Base-by-base conservation (phyloP, 1,140 invertebrate genomes). In the Oncopodura yosiiana region DNA sequence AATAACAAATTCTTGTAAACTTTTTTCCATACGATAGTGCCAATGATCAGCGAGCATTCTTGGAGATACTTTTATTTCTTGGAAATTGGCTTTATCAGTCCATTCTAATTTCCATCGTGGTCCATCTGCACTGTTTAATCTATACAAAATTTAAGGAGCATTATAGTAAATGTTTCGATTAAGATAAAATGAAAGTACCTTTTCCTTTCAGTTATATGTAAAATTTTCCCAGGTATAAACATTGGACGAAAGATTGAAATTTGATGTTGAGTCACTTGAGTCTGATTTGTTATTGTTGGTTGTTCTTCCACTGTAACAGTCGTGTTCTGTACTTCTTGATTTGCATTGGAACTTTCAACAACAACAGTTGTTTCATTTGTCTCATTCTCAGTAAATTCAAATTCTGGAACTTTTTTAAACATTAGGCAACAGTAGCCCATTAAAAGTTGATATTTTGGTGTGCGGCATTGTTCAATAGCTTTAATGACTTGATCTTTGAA, bases 11-110 rank as follows among this genome's bases (percentile, higher is more conserved):
- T 60, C 53, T 6, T 60, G 53, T 1, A 60, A 32, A 19, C 39
- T 32, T 29, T 56, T 60, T 18, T 60, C 38, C 53, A 60, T 55
- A 29, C 58, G 18, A 23, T 56, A 46, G 27, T 71, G 70, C 49
- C 72, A 60, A 54, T 74, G 72, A 56, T 74, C 71, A 9, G 65
- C 53, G 1, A 71, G 30, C 71, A 74, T 73, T 34, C 65, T 66
- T 16, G 69, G 69, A 49, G 68, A 69, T 43, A 74, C 68, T 2
- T 71, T 52, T 21, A 74, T 70, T 42, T 70, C 62, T 42, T 63
- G 64, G 49, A 71, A 73, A 27, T 66, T 63, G 43, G 70, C 65
- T 23, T 63, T 60, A 4, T 60, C 49, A 2, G 66, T 65, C 72
- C 72, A 74, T 34, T 62, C 44, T 16, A 67, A 64, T 23, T 54